Evolutionary conservation across 2,113 vertebrate species (phyloP), one percentile per base, ranked within the genome.

Genomic region (Pelecanoides urinatrix): DNA sequence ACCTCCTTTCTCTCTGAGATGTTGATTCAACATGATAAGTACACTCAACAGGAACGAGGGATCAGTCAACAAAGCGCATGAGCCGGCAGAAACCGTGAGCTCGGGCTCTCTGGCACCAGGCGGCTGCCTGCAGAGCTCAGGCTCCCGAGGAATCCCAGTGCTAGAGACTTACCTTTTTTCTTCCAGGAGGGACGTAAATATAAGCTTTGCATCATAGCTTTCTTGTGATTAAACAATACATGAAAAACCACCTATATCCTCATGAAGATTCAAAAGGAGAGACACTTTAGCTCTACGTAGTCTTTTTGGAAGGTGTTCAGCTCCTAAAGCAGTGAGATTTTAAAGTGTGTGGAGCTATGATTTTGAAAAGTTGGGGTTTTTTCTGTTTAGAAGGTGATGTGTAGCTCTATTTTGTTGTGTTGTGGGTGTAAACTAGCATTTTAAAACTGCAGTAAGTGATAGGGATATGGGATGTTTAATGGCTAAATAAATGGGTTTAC

Each of bases 1-100:
- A 76, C 90, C 93, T 96, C 88, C 63, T 97, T 97, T 88, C 38
- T 83, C 67, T 89, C 75, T 1, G 13, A 94, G 96, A 96, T 50
- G 45, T 14, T 96, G 93, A 97, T 97, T 92, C 42, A 44, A 96
- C 74, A 27, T 77, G 96, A 92, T 77, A 74, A 93, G 93, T 93
- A 88, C 93, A 90, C 88, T 97, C 88, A 62, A 55, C 49, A 8
- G 94, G 74, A 90, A 79, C 0, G 7, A 80, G 71, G 53, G 32
- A 93, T 90, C 90, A 62, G 87, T 19, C 88, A 53, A 70, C 88
- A 93, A 83, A 92, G 53, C 15, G 6, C 86, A 49, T 30, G 84
- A 96, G 93, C 84, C 15, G 7, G 74, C 93, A 93, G 34, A 90
- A 92, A 52, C 44, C 5, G 1, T 42, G 44, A 88, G 77, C 74